Conservation (phyloP, 2,888 invertebrate species). For the Sycophila texana region DNA sequence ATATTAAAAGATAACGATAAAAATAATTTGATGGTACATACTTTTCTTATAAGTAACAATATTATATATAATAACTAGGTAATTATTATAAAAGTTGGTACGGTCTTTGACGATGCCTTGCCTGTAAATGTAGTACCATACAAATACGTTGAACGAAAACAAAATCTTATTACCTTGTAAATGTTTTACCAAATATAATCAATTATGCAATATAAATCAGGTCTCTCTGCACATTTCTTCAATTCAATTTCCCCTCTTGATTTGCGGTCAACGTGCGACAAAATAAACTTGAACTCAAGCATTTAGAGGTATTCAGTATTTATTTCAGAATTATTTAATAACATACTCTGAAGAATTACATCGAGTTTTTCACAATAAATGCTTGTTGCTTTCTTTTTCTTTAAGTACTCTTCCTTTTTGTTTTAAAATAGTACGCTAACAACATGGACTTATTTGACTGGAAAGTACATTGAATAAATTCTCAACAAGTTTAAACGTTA, state of each 20-base stretch:
- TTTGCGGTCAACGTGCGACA: neutral
- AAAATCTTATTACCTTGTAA: slow-evolving; percentile 75
- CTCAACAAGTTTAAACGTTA: slow-evolving; percentile 47
- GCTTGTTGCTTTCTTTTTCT: neutral
- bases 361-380: slow-evolving; percentile 50
- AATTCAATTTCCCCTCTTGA: neutral
- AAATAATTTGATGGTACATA: slow-evolving; percentile 74
- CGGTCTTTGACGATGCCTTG: slow-evolving; percentile 75
- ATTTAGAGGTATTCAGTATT: slow-evolving; percentile 19
- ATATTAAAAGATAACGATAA: slow-evolving; percentile 69
- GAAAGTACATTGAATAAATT: slow-evolving; percentile 44
- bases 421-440: slow-evolving; percentile 48
- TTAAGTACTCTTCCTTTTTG: slow-evolving; percentile 23
- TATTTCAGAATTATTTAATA: slow-evolving; percentile 49
- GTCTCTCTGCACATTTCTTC: neutral
- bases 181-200: slow-evolving; percentile 76
- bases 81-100: slow-evolving; percentile 69
- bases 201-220: slow-evolving; percentile 62
- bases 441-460: slow-evolving; percentile 40
- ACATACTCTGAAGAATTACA: slow-evolving; percentile 53
- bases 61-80: slow-evolving; percentile 62
- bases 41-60: slow-evolving; percentile 73
- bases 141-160: slow-evolving; percentile 69
- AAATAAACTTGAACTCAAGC: neutral
- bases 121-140: slow-evolving; percentile 73